Conservation (phyloP, 2,888 invertebrate species). For the Flabesymbios commensalis region DNA sequence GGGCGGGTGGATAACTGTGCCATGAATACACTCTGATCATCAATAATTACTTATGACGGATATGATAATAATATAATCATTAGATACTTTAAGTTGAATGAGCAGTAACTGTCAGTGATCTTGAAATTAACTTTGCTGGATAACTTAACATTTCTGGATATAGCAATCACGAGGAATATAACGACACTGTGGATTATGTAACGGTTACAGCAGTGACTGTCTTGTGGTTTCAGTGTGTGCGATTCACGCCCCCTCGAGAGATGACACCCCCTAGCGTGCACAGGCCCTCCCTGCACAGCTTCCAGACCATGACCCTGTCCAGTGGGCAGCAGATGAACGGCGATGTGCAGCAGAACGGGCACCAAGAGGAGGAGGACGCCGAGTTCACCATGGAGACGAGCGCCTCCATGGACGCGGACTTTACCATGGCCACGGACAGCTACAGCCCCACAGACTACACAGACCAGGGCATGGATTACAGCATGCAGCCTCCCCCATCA, state of each 20-base stretch:
- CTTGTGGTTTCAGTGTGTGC: conserved; percentile 27
- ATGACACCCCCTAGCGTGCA: conserved; percentile 26
- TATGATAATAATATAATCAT: no score
- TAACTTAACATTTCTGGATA: no score
- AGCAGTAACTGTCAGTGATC: no score
- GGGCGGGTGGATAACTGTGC: no score
- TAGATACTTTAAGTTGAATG: no score
- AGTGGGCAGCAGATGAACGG: neutral
- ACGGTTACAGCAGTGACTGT: no score
- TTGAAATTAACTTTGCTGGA: no score
- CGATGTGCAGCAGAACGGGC: neutral
- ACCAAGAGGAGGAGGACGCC: neutral
- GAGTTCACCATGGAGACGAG: neutral
- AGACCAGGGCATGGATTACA: no score
- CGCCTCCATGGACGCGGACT: neutral
- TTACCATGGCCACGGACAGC: neutral
- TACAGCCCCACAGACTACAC: neutral
- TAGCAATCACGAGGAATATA: no score
- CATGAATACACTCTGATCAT: no score
- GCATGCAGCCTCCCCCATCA: neutral
- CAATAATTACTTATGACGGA: no score
- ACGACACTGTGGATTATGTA: no score
- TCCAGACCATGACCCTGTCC: conserved; percentile 10
- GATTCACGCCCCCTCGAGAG: conserved; percentile 34
- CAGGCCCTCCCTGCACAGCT: conserved; percentile 15